phyloP scores from a whole-genome alignment of 2,113 vertebrate genomes.

The Aramus guarauna region DNA sequence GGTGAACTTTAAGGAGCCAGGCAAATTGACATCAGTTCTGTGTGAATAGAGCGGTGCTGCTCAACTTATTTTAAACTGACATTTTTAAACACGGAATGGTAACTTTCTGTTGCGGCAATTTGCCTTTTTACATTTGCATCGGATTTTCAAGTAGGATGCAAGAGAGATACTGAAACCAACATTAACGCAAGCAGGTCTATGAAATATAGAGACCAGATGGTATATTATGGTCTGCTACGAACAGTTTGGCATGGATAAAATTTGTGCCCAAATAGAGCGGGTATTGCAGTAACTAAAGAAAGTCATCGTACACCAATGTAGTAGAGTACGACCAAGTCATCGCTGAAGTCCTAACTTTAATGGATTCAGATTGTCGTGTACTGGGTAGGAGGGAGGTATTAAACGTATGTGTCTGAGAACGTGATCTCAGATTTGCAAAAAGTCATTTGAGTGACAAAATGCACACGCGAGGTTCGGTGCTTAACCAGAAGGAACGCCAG shows the following conservation, averaged over 20 bases:
- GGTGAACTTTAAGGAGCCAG: not conserved
- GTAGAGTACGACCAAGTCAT: not conserved
- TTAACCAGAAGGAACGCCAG: not conserved
- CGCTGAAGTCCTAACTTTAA: not conserved
- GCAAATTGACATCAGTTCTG: not conserved
- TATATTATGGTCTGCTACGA: not conserved
- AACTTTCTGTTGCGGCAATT: not conserved
- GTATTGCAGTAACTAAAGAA: not conserved
- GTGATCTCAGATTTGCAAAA: not conserved
- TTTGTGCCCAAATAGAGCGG: accelerated
- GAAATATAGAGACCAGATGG: not conserved
- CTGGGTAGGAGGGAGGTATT: not conserved
- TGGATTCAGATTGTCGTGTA: not conserved
- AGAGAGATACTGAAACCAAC: not conserved
- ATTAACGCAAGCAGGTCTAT: not conserved
- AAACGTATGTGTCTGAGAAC: not conserved
- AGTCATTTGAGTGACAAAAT: not conserved
- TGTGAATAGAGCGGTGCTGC: not conserved
- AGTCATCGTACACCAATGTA: not conserved
- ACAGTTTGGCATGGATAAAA: not conserved
- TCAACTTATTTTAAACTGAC: not conserved
- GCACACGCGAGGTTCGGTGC: not conserved
- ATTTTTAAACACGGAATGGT: not conserved
- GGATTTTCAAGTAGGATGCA: not conserved
- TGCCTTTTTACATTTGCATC: not conserved